Percentiles rank a stretch among this genome's conserved stretches.
Evolutionary conservation across 2,888 invertebrate species (phyloP).

Genomic region (Spisula solida): DNA sequence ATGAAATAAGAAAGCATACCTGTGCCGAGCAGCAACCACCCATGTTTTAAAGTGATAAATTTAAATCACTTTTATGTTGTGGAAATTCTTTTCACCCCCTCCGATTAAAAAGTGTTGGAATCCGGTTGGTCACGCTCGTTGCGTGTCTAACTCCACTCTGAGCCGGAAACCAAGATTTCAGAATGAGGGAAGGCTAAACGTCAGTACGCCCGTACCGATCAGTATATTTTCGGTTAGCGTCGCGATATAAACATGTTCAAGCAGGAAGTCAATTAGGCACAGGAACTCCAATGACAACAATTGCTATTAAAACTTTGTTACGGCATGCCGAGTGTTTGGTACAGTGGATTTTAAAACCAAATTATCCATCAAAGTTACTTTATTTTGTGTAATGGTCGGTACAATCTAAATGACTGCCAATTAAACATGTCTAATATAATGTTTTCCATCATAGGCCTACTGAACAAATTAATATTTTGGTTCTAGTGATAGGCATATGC

Average conservation of each 20-base stretch:
- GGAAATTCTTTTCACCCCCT: conserved; percentile 55
- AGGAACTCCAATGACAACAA: conserved; percentile 34
- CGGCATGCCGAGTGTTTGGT: not conserved
- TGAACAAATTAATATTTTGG: too few relatives aligned
- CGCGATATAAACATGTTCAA: not conserved
- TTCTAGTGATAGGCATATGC: too few relatives aligned
- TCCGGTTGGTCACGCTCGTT: not conserved
- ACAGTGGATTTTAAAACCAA: not conserved
- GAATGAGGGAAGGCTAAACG: not conserved
- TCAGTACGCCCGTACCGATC: not conserved
- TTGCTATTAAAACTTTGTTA: not conserved
- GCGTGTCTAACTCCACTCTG: not conserved
- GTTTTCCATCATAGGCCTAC: too few relatives aligned
- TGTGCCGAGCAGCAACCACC: conserved; percentile 47
- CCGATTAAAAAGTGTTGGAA: conserved; percentile 7
- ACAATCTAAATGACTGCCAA: too few relatives aligned
- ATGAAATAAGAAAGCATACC: conserved; percentile 18
- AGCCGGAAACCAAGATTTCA: conserved; percentile 6
- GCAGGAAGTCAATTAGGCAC: conserved; percentile 23
- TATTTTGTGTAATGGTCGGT: too few relatives aligned
- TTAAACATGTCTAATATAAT: too few relatives aligned
- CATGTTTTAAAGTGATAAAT: conserved; percentile 20
- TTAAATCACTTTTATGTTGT: conserved; percentile 33
- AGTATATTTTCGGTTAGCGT: not conserved
- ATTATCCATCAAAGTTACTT: too few relatives aligned